phyloP scores from a whole-genome alignment of 2,113 vertebrate species.

The Patagioenas fasciata region DNA sequence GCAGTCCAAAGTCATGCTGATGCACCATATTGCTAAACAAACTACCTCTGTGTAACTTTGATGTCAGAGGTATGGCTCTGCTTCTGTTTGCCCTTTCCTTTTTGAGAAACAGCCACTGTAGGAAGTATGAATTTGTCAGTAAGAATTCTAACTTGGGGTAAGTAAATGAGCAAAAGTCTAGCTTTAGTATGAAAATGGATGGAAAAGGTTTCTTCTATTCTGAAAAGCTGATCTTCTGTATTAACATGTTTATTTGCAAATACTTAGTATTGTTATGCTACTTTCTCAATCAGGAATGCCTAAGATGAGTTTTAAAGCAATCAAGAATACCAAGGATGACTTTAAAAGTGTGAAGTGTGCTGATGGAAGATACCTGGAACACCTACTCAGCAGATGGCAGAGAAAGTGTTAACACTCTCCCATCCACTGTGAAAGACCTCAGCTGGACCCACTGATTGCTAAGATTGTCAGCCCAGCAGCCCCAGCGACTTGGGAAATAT shows the following conservation, averaged over 20 bases:
- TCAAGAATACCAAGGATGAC: background rate
- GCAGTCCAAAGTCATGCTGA: background rate
- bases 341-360: background rate
- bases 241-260: background rate
- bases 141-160: accelerated
- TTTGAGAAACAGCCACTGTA: background rate
- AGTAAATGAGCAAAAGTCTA: background rate
- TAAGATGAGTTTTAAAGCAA: background rate
- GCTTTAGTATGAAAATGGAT: background rate
- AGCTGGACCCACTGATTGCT: background rate
- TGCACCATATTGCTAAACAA: background rate
- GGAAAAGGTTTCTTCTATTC: background rate
- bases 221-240: background rate
- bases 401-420: background rate
- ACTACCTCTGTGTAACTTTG: accelerated
- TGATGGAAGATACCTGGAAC: background rate
- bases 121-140: background rate
- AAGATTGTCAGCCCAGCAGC: background rate
- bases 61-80: background rate
- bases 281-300: background rate
- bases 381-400: background rate
- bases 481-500: background rate
- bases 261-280: background rate
- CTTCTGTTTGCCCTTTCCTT: background rate
- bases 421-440: background rate